Percentiles rank a stretch among this genome's conserved stretches.
Evolutionary conservation across 2,888 invertebrate species (phyloP).

Genomic region (Cantharis lateralis): DNA sequence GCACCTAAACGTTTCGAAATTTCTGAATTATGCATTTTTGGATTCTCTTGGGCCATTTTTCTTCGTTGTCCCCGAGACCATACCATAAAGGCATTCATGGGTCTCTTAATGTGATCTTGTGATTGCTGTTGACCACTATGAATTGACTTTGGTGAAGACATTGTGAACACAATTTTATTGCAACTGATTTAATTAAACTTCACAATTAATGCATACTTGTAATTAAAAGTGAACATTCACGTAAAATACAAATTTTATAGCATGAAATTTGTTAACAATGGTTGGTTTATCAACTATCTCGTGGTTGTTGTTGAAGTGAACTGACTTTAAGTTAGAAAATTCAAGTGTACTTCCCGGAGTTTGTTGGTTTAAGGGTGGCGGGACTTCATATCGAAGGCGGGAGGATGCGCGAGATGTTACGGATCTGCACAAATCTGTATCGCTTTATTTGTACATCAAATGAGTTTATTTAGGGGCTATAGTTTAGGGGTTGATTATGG

Average conservation of each 20-base stretch:
- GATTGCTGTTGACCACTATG: conserved; percentile 53
- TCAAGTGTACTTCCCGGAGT: conserved; percentile 33
- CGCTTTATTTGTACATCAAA: conserved; percentile 18
- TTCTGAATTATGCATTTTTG: conserved; percentile 93
- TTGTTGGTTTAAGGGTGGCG: conserved; percentile 37
- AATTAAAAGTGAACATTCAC: neutral
- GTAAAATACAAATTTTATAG: neutral
- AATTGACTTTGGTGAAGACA: conserved; percentile 42
- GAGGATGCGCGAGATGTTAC: conserved; percentile 34
- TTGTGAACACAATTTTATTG: conserved; percentile 7
- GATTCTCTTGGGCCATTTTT: conserved; percentile 93
- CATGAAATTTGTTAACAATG: conserved; percentile 6
- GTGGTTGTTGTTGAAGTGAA: conserved; percentile 38
- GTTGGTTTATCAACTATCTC: conserved; percentile 32
- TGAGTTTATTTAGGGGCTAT: conserved; percentile 27
- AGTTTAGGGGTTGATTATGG: conserved; percentile 19
- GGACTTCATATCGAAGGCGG: conserved; percentile 27
- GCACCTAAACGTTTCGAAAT: conserved; percentile 85
- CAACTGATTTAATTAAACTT: neutral
- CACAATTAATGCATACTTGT: neutral
- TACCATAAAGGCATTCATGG: conserved; percentile 87
- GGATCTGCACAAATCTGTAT: conserved; percentile 20
- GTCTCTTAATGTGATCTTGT: conserved; percentile 72
- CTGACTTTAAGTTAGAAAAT: conserved; percentile 37
- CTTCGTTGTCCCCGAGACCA: conserved; percentile 88